phyloP scores from a whole-genome alignment of 2,797 vertebrate species.

The Bovichtus diacanthus region DNA sequence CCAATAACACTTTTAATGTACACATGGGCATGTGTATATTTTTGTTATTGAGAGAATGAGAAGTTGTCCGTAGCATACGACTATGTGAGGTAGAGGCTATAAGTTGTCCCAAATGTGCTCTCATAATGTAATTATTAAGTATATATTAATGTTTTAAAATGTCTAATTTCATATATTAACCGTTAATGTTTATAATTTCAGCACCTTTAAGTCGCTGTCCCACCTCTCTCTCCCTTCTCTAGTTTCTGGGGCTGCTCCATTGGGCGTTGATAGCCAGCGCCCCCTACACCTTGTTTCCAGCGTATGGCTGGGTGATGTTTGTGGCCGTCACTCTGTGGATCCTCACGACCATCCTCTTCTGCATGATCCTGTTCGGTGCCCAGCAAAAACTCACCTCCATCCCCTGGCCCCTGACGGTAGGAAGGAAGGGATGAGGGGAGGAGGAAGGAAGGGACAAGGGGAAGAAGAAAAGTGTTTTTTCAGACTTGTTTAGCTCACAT shows the following conservation, averaged over 20 bases:
- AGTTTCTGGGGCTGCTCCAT: conserved; percentile 91
- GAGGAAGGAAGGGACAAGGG: accelerated
- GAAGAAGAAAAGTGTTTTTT: background rate
- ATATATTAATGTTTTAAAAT: background rate
- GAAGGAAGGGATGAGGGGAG: conserved; percentile 52
- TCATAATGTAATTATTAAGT: background rate
- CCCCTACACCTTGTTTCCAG: conserved; percentile 39
- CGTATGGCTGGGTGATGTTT: conserved; percentile 94
- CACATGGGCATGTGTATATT: no score
- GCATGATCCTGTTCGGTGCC: conserved; percentile 84
- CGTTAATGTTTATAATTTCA: background rate
- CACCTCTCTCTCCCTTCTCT: background rate
- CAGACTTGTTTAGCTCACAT: background rate
- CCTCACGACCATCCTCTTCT: conserved; percentile 87
- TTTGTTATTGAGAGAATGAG: no score
- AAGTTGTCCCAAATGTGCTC: background rate
- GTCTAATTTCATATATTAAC: background rate
- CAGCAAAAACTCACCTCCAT: conserved; percentile 78
- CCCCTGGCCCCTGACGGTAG: conserved; percentile 90
- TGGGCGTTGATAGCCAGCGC: conserved; percentile 90
- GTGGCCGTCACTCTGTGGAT: conserved; percentile 92
- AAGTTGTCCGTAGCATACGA: no score
- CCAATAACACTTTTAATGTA: no score
- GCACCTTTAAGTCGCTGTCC: background rate
- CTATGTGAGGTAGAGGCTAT: background rate